phyloP scores from a whole-genome alignment of 1,140 invertebrate species.

The Sipha flava region DNA sequence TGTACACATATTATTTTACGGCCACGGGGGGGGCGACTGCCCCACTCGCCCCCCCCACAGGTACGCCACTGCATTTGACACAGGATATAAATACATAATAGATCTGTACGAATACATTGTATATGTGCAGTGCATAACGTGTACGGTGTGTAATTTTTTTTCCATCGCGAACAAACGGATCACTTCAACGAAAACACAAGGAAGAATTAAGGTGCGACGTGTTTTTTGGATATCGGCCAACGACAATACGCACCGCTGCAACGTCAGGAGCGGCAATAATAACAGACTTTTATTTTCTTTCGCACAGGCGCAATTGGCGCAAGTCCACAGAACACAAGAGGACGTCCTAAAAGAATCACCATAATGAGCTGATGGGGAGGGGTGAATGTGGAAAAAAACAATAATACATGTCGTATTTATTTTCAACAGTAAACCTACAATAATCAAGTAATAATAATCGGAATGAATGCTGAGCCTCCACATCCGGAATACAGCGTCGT shows the following conservation, averaged over 20 bases:
- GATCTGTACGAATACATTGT: background rate
- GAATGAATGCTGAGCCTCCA: too few species aligned
- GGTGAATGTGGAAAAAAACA: too few species aligned
- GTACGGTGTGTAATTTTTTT: background rate
- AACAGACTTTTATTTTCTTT: slow-evolving; percentile 11
- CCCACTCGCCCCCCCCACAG: too few species aligned
- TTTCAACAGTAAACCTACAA: too few species aligned
- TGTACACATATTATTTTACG: too few species aligned
- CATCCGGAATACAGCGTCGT: too few species aligned
- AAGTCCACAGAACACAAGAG: background rate
- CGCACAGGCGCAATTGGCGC: background rate
- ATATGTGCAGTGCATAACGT: background rate
- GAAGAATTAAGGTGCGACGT: background rate
- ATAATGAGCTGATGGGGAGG: too few species aligned
- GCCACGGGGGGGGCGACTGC: too few species aligned
- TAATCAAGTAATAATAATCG: too few species aligned
- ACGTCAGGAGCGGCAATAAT: background rate
- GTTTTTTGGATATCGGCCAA: background rate
- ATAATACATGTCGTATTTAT: too few species aligned
- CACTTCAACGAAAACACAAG: background rate
- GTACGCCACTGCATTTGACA: too few species aligned
- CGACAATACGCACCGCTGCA: background rate
- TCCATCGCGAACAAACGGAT: background rate
- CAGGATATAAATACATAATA: background rate
- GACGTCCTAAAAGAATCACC: too few species aligned